phyloP scores from a whole-genome alignment of 2,888 invertebrate species.

The Ophraella communa region DNA sequence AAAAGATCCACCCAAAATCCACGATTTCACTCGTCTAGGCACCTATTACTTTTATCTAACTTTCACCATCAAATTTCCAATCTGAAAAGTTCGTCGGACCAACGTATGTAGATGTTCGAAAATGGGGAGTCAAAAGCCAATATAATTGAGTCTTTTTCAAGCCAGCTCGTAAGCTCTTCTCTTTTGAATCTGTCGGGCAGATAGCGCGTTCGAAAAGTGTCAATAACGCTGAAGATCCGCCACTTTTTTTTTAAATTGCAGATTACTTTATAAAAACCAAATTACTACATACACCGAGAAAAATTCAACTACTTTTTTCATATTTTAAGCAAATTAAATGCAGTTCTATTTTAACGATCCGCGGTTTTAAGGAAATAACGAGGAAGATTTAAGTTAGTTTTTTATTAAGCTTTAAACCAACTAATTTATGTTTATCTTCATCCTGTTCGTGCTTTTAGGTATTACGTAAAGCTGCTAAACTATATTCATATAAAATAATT shows the following conservation, averaged over 20 bases:
- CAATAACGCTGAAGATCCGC: conserved; percentile 35
- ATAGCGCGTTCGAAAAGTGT: conserved; percentile 15
- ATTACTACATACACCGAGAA: conserved; percentile 22
- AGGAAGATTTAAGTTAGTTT: too few species aligned
- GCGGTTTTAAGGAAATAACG: too few species aligned
- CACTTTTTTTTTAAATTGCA: conserved; percentile 48
- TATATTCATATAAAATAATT: conserved; percentile 23
- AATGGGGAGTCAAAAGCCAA: conserved; percentile 33
- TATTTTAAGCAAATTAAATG: too few species aligned
- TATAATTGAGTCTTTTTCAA: conserved; percentile 35
- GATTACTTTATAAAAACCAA: conserved; percentile 43
- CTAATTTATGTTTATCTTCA: too few species aligned
- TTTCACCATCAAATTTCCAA: conserved; percentile 18
- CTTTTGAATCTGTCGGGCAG: conserved; percentile 9
- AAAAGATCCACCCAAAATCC: neutral
- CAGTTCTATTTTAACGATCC: too few species aligned
- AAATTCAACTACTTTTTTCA: neutral
- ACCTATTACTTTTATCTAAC: conserved; percentile 15
- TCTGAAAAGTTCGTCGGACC: conserved; percentile 20
- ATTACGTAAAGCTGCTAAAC: conserved; percentile 10
- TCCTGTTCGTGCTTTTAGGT: neutral
- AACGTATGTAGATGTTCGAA: conserved; percentile 30
- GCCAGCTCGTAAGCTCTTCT: conserved; percentile 24
- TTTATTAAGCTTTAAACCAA: too few species aligned
- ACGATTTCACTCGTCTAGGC: conserved; percentile 1